Percentiles rank a stretch among this genome's conserved stretches.
These are phyloP conservation scores for Stenichneumon culpator DNA, from an alignment of 2,888 invertebrate species.

Conservation along the genomic window DNA sequence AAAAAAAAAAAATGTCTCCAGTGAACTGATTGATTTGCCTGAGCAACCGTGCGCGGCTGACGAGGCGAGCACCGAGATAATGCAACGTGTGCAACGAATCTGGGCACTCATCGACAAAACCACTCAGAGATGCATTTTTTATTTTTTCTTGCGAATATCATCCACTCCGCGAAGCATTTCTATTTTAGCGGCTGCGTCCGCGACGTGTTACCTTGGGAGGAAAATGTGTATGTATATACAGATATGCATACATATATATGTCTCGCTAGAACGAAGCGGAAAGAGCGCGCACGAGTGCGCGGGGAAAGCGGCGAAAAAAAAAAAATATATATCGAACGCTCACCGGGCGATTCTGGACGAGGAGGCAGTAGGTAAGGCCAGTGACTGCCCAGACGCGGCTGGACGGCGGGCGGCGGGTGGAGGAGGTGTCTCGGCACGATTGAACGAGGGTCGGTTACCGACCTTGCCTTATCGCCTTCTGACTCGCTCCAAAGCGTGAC, in stretches of 20 bases:
- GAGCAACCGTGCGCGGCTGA: neutral
- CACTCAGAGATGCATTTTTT: slow-evolving; percentile 33
- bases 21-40: neutral
- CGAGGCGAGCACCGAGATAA: slow-evolving; percentile 10
- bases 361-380: slow-evolving; percentile 64
- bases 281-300: slow-evolving; percentile 52
- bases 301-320: slow-evolving; percentile 54
- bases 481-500: slow-evolving; percentile 73
- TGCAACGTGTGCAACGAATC: slow-evolving; percentile 20
- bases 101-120: slow-evolving; percentile 29
- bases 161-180: slow-evolving; percentile 29
- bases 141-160: slow-evolving; percentile 29
- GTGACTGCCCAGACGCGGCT: slow-evolving; percentile 62
- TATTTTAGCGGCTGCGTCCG: slow-evolving; percentile 43
- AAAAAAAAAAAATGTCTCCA: neutral
- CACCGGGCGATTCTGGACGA: slow-evolving; percentile 58
- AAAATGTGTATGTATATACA: slow-evolving; percentile 40
- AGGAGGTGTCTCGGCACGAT: slow-evolving; percentile 56
- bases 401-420: slow-evolving; percentile 20
- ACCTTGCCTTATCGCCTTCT: slow-evolving; percentile 75
- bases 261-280: slow-evolving; percentile 46
- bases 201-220: slow-evolving; percentile 33
- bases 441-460: slow-evolving; percentile 74
- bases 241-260: neutral
- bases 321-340: slow-evolving; percentile 33